A percentile compares a stretch with the other conserved stretches of the same genome.
Evolutionary conservation across 1,140 invertebrate genomes (phyloP).

Genomic region (Homalodisca vitripennis): DNA sequence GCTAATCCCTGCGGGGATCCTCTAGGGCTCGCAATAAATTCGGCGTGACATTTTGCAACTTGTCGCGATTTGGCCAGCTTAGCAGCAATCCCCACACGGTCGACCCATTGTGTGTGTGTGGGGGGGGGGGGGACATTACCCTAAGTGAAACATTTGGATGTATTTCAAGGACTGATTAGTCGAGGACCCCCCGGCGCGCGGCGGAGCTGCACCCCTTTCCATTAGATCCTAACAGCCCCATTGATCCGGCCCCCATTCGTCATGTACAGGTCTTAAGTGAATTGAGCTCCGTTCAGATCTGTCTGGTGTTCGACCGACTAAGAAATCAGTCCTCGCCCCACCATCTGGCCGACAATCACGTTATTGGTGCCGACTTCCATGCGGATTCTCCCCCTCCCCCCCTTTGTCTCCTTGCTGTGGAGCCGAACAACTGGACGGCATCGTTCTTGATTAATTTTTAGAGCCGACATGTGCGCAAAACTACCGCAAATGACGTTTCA

Average conservation of each 20-base stretch:
- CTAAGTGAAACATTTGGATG: slow-evolving; percentile 23
- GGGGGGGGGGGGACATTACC: not conserved
- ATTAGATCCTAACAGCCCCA: slow-evolving; percentile 3
- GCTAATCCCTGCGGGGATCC: not conserved
- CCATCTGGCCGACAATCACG: slow-evolving; percentile 9
- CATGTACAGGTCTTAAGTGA: slow-evolving; percentile 7
- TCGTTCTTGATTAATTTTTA: too few species aligned
- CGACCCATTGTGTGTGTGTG: too few species aligned
- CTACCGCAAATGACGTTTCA: too few species aligned
- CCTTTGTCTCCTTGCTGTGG: too few species aligned
- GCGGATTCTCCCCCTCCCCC: too few species aligned
- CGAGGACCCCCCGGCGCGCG: slow-evolving; percentile 1
- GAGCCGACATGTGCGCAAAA: too few species aligned
- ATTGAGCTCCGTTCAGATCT: not conserved
- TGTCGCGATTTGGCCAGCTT: slow-evolving; percentile 25
- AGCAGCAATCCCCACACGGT: too few species aligned
- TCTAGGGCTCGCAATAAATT: slow-evolving; percentile 8
- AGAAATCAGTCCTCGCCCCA: slow-evolving; percentile 5
- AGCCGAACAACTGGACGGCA: too few species aligned
- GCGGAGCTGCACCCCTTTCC: not conserved
- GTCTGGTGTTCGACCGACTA: slow-evolving; percentile 11
- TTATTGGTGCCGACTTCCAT: too few species aligned
- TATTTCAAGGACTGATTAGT: slow-evolving; percentile 15
- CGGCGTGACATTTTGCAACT: slow-evolving; percentile 25
- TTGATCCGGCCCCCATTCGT: not conserved